Conservation (phyloP, 2,888 invertebrate species). For the Notocelia uddmanniana region DNA sequence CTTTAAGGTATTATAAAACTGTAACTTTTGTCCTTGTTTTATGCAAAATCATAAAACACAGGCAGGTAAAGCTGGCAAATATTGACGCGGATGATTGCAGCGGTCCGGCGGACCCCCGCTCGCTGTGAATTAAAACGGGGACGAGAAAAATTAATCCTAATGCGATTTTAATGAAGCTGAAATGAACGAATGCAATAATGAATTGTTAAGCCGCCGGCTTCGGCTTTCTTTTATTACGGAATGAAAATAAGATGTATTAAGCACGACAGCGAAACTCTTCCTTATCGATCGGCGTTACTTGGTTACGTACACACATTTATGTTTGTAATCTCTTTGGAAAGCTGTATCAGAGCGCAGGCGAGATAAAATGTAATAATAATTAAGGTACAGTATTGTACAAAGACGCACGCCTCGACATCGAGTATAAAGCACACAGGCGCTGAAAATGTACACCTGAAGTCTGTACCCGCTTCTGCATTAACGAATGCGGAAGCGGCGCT, state of each 20-base stretch:
- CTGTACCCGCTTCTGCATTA: constrained; percentile 85
- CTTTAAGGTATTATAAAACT: neutral
- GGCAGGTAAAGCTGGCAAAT: constrained; percentile 80
- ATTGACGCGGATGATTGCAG: constrained; percentile 84
- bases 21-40: constrained; percentile 16
- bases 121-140: constrained; percentile 83
- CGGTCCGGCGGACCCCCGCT: constrained; percentile 77
- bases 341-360: constrained; percentile 64
- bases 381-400: constrained; percentile 79
- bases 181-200: constrained; percentile 84
- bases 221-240: constrained; percentile 68
- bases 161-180: constrained; percentile 85
- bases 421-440: constrained; percentile 83
- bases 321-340: constrained; percentile 56
- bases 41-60: constrained; percentile 65
- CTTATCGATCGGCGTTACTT: constrained; percentile 12
- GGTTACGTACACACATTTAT: constrained; percentile 45
- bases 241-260: constrained; percentile 56
- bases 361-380: constrained; percentile 83
- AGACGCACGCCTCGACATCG: constrained; percentile 80
- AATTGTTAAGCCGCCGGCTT: constrained; percentile 78
- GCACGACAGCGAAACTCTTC: constrained; percentile 10
- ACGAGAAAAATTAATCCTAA: constrained; percentile 86
- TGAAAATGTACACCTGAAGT: constrained; percentile 86
- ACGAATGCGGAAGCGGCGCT: constrained; percentile 85